These are phyloP conservation scores for Scomber japonicus DNA, from an alignment of 2,113 vertebrate genomes.

Conservation along the genomic window DNA sequence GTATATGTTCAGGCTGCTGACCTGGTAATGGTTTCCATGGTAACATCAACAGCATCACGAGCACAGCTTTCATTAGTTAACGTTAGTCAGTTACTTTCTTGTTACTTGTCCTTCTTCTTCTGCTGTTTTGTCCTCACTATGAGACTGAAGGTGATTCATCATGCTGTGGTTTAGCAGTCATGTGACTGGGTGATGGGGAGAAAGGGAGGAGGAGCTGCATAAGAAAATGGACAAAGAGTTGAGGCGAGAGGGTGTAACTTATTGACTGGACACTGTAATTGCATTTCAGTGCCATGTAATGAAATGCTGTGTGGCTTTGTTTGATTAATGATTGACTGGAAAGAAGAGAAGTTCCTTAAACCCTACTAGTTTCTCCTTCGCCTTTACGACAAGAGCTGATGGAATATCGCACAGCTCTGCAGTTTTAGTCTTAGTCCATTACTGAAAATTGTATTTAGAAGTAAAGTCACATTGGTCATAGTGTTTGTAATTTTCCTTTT, in stretches of 20 bases:
- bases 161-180: constrained; percentile 9
- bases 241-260: constrained; percentile 1
- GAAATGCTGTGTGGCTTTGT: background rate
- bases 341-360: background rate
- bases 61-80: too few relatives aligned
- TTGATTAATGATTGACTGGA: background rate
- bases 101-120: background rate
- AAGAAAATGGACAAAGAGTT: background rate
- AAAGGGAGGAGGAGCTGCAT: background rate
- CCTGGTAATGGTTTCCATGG: background rate
- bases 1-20: background rate
- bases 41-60: background rate
- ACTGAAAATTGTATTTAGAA: too few relatives aligned
- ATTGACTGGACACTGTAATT: constrained; percentile 34
- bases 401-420: background rate
- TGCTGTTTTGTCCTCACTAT: background rate
- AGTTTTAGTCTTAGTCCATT: too few relatives aligned
- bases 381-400: background rate
- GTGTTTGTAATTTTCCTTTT: too few relatives aligned
- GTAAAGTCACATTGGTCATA: too few relatives aligned
- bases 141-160: constrained; percentile 36
- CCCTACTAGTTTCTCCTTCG: background rate
- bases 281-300: background rate
- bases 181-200: background rate
- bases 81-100: background rate